These are phyloP conservation scores for Aricia artaxerxes DNA, from an alignment of 2,888 invertebrate genomes.

Conservation along the genomic window DNA sequence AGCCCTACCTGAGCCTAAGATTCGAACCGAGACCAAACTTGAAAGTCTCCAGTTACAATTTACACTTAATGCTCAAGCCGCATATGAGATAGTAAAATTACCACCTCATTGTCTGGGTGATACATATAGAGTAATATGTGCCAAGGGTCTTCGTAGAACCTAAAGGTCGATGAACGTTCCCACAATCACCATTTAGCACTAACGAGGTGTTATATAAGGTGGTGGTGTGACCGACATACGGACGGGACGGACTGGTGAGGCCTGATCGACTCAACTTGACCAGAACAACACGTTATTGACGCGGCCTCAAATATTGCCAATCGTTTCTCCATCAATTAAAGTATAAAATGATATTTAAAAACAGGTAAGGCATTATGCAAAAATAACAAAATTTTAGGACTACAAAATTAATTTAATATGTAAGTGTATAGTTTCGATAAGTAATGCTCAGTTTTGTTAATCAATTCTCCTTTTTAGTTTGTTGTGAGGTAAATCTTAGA, in stretches of 20 bases:
- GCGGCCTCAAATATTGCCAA: neutral
- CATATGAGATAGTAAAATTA: neutral
- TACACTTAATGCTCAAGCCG: neutral
- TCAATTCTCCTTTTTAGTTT: too few species aligned
- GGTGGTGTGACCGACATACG: neutral
- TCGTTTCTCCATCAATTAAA: neutral
- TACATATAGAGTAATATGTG: too few species aligned
- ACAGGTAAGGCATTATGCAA: too few species aligned
- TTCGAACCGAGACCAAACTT: too few species aligned
- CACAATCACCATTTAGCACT: neutral
- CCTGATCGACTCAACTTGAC: conserved; percentile 4
- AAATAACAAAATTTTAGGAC: too few species aligned
- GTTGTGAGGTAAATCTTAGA: too few species aligned
- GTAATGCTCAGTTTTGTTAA: too few species aligned
- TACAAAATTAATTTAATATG: too few species aligned
- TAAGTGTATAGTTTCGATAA: too few species aligned
- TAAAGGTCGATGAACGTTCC: conserved; percentile 12
- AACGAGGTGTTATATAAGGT: conserved; percentile 7
- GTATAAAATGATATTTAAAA: too few species aligned
- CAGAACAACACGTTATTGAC: conserved; percentile 7
- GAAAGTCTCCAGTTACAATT: neutral
- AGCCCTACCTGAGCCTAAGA: too few species aligned
- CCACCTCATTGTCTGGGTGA: neutral
- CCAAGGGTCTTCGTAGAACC: neutral
- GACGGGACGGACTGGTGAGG: neutral